Conservation (phyloP, 2,888 invertebrate genomes). For the Cryptus armator region DNA sequence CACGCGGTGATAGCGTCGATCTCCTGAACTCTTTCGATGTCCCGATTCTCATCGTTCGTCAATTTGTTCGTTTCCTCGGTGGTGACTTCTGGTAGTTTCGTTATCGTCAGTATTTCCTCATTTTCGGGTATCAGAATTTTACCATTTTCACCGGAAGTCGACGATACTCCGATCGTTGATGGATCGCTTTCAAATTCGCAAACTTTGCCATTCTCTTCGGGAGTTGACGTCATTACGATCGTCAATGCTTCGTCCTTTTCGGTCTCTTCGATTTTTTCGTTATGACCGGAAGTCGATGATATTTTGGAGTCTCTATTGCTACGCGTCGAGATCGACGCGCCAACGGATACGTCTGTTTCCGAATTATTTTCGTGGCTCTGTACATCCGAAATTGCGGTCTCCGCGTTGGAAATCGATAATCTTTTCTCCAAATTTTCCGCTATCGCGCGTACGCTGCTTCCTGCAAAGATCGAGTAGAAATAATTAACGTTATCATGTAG, state of each 20-base stretch:
- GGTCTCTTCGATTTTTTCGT: slow-evolving; percentile 11
- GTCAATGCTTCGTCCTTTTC: slow-evolving; percentile 60
- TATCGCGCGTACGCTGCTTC: slow-evolving; percentile 69
- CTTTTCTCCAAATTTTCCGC: slow-evolving; percentile 72
- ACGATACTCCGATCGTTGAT: slow-evolving; percentile 24
- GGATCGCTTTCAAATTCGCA: background rate
- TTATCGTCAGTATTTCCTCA: slow-evolving; percentile 61
- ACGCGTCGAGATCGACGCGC: slow-evolving; percentile 37
- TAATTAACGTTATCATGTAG: background rate
- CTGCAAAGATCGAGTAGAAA: slow-evolving; percentile 58
- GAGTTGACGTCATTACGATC: slow-evolving; percentile 26
- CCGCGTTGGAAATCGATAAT: slow-evolving; percentile 65
- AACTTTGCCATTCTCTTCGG: slow-evolving; percentile 20
- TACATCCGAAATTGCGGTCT: slow-evolving; percentile 58
- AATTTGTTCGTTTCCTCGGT: slow-evolving; percentile 44
- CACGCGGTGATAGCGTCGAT: slow-evolving; percentile 45
- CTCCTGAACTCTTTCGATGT: slow-evolving; percentile 60
- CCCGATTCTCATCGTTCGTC: slow-evolving; percentile 38
- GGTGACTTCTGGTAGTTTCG: slow-evolving; percentile 49
- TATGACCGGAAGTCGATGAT: slow-evolving; percentile 18
- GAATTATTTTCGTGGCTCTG: slow-evolving; percentile 60
- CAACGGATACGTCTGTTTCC: slow-evolving; percentile 51
- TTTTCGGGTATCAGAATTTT: slow-evolving; percentile 59
- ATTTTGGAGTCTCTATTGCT: slow-evolving; percentile 38
- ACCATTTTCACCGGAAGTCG: slow-evolving; percentile 60